A percentile compares a stretch with the other conserved stretches of the same genome.
phyloP scores from a whole-genome alignment of 2,113 vertebrate species.

The Ammodytes marinus region DNA sequence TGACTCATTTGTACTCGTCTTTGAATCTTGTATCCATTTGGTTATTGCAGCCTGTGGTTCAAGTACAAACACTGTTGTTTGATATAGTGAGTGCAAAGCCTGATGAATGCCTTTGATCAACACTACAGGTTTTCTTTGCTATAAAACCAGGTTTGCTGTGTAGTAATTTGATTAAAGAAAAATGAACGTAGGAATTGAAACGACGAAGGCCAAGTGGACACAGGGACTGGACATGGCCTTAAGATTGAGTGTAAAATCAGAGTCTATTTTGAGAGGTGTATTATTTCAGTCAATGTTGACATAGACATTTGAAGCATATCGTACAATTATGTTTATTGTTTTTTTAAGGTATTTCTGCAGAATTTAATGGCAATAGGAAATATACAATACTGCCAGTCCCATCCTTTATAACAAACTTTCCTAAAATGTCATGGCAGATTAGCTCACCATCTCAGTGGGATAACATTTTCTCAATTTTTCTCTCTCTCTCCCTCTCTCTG shows the following conservation, averaged over 20 bases:
- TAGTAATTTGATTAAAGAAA: no score
- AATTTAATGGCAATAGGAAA: neutral
- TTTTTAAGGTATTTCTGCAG: neutral
- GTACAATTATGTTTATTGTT: neutral
- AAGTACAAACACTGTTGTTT: neutral
- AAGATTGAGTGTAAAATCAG: no score
- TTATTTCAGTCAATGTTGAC: no score
- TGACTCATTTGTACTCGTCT: neutral
- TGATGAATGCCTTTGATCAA: neutral
- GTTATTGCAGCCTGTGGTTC: neutral
- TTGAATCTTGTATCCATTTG: no score
- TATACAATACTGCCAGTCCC: neutral
- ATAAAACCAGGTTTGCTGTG: no score
- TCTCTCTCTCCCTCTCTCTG: neutral
- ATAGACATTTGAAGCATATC: no score
- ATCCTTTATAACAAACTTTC: neutral
- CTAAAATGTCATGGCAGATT: neutral
- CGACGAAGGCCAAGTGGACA: no score
- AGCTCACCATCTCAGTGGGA: slow-evolving; percentile 4
- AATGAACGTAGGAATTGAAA: no score
- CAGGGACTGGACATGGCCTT: no score
- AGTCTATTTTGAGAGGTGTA: no score
- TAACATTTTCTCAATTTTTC: neutral
- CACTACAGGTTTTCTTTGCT: no score
- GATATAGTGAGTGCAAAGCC: neutral